phyloP scores from a whole-genome alignment of 2,797 vertebrate species.

The Darevskia mixta region DNA sequence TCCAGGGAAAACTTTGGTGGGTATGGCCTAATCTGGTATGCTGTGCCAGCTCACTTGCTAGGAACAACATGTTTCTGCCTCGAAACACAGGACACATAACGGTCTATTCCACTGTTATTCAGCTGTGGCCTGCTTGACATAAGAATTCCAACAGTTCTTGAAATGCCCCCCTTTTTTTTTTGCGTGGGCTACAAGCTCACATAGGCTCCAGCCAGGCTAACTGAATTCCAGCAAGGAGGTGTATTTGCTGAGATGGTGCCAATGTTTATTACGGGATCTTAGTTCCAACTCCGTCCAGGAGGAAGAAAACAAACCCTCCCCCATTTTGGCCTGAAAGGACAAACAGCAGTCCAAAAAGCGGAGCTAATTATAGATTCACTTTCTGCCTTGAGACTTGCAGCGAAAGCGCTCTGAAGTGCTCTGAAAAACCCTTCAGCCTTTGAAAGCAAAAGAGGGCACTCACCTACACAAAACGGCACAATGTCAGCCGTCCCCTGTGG shows the following conservation, averaged over 20 bases:
- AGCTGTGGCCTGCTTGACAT: not conserved
- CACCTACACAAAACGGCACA: slow-evolving; percentile 8
- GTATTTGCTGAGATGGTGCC: not conserved
- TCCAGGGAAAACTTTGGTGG: not conserved
- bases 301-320: slow-evolving; percentile 47
- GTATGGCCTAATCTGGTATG: not conserved
- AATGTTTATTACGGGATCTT: not conserved
- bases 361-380: slow-evolving; percentile 60
- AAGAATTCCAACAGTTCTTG: not conserved
- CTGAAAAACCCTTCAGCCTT: slow-evolving; percentile 6
- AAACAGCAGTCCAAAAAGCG: slow-evolving; percentile 44
- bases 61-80: not conserved
- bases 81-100: not conserved
- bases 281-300: slow-evolving; percentile 42
- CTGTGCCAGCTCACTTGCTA: not conserved
- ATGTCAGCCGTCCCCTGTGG: not conserved
- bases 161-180: not conserved
- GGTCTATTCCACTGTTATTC: not conserved
- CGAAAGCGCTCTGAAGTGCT: slow-evolving; percentile 16
- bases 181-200: no score
- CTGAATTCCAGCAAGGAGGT: not conserved
- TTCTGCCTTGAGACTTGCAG: slow-evolving; percentile 34
- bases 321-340: slow-evolving; percentile 12
- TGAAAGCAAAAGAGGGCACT: slow-evolving; percentile 1
- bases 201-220: not conserved